Evolutionary conservation across 2,113 vertebrate genomes (phyloP), one percentile per base, ranked within the genome.

Genomic region (Poecile atricapillus): DNA sequence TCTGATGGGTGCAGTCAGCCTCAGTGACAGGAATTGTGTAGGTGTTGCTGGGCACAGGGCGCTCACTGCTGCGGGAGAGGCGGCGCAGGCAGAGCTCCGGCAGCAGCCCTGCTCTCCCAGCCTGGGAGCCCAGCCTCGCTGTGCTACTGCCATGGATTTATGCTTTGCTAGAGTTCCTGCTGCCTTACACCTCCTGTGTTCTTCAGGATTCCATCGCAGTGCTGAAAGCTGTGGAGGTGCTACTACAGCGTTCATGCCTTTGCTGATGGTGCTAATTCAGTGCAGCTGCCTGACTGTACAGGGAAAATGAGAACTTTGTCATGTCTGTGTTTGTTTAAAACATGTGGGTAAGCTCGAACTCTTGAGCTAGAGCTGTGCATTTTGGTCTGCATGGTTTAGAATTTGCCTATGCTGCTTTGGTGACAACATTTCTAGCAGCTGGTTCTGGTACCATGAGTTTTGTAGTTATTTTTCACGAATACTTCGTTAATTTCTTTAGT

Each of bases 1-100:
- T 1, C 46, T 91, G 47, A 2, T 19, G 46, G 11, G 24, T 2
- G 3, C 62, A 23, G 0, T 35, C 20, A 15, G 3, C 4, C 13
- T 43, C n/a, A 18, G 63, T 0, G 6, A 1, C 10, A 6, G 63
- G 20, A 69, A 8, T 5, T 4, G 69, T 53, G 74, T 33, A 1
- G 80, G 70, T 13, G 13, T 82, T 64, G 16, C 27, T 0, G 9
- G 58, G 13, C n/a, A 37, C 58, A 4, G 12, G 17, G 12, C n/a
- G 70, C 56, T 74, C 65, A 0, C 4, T 3, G 8, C 83, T 27
- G 64, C 7, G 13, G 62, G 27, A 28, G 60, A 15, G 62, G 47
- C 73, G 46, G 9, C 31, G 1, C 31, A 31, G 58, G 27, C 74
- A 59, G 91, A 9, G 50, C 67, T 15, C 1, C 33, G 7, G 80